Conservation (phyloP, 2,888 invertebrate species). For the Phytoseiulus persimilis region DNA sequence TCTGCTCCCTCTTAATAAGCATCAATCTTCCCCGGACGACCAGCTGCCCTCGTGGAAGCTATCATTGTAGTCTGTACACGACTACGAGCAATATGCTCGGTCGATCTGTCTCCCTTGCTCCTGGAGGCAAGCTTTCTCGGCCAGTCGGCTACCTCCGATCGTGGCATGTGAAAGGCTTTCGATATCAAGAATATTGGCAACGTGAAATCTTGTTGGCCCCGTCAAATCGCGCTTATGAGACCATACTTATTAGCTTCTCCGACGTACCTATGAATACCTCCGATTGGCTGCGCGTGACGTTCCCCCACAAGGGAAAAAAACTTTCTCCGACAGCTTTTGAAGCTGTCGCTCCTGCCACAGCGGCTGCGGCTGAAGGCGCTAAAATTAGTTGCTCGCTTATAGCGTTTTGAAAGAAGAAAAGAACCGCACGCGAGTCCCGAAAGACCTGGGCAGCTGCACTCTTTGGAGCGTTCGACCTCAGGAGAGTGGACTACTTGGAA, state of each 20-base stretch:
- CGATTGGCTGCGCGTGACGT: not conserved
- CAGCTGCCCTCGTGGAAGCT: not conserved
- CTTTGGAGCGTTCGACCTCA: not conserved
- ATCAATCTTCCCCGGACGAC: not conserved
- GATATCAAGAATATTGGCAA: not conserved
- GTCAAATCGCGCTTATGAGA: not conserved
- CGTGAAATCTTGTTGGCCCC: not conserved
- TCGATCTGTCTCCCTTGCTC: not conserved
- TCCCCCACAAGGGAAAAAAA: not conserved
- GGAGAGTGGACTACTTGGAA: not conserved
- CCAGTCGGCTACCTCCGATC: not conserved
- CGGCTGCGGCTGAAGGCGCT: not conserved
- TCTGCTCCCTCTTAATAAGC: not conserved
- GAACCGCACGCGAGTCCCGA: not conserved
- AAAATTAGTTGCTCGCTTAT: not conserved
- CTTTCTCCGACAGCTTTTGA: not conserved
- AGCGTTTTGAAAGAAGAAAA: not conserved
- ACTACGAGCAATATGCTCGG: not conserved
- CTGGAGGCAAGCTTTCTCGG: not conserved
- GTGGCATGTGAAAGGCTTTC: not conserved
- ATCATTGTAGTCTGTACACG: not conserved
- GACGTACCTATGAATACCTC: not conserved
- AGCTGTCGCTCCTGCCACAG: not conserved
- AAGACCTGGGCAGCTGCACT: not conserved
- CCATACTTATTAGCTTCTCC: not conserved